Evolutionary conservation across 2,888 invertebrate genomes (phyloP), one percentile per base, ranked within the genome.

Genomic region (Boloria selene): DNA sequence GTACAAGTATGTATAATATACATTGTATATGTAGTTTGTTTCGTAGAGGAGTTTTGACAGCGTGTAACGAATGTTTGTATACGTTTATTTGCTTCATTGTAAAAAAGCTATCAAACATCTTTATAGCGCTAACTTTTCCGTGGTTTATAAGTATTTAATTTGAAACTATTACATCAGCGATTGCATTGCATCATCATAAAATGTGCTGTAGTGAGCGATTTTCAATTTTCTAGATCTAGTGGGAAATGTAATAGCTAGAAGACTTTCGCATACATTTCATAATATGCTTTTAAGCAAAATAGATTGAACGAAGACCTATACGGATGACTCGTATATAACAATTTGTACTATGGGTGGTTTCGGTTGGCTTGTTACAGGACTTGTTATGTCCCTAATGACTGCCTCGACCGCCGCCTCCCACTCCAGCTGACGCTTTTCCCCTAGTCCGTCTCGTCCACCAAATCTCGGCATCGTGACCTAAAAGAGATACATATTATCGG

Each of bases 281-380:
- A 45, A 7, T 31, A 64, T 22, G 16, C 45, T 22, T 56, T 31
- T 13, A 31, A 3, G 26, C 26, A 26, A 22, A 42, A 47, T 22
- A 26, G 14, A 38, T 38, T 38, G 31, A n/a, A 38, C 13, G 4
- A 53, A 45, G 38, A 56, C 73, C 22, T 88, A 97, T 58, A 97
- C 97, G n/a, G 97, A 97, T 64, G 97, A 96, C 85, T 97, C 97
- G 85, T 97, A 97, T 80, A 97, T 95, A 75, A 97, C 95, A 73
- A 97, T 96, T 90, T 97, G 96, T 50, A 97, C 93, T 44, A 96
- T 92, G 1, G 94, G 94, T n/a, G 93, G 93, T 70, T 89, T 93
- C 47, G 90, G 78, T 59, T 85, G 93, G 67, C 93, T 92, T 17
- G 92, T 87, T 67, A 93, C 87, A 4, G 95, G 94, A 49, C 94